Evolutionary conservation across 2,113 vertebrate species (phyloP).

Genomic region (Anser cygnoides): DNA sequence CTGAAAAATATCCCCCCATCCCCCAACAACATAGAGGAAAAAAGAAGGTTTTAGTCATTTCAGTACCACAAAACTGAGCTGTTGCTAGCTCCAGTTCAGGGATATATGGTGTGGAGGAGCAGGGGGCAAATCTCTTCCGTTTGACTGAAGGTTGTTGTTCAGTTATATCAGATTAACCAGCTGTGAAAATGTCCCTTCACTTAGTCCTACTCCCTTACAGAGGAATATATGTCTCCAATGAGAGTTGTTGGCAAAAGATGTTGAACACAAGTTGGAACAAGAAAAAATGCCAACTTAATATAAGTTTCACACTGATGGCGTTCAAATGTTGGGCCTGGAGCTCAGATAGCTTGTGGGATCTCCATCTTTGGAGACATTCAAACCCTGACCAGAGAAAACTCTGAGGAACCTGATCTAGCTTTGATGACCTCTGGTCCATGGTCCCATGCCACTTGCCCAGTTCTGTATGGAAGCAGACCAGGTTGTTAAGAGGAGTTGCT

Average conservation of each 20-base stretch:
- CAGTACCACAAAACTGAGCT: background rate
- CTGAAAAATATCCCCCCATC: background rate
- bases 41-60: fast-evolving
- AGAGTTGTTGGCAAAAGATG: background rate
- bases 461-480: background rate
- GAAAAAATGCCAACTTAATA: background rate
- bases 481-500: background rate
- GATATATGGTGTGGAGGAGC: background rate
- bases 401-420: background rate
- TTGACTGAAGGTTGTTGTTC: background rate
- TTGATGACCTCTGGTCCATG: background rate
- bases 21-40: background rate
- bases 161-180: background rate
- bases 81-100: background rate
- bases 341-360: background rate
- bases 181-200: background rate
- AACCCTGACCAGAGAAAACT: background rate
- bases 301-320: background rate
- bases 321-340: background rate
- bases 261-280: background rate
- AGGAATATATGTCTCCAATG: background rate
- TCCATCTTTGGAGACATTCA: background rate
- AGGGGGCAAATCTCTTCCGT: background rate
- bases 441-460: fast-evolving
- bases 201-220: background rate